phyloP scores from a whole-genome alignment of 2,113 vertebrate genomes.

The Apeltes quadracus region DNA sequence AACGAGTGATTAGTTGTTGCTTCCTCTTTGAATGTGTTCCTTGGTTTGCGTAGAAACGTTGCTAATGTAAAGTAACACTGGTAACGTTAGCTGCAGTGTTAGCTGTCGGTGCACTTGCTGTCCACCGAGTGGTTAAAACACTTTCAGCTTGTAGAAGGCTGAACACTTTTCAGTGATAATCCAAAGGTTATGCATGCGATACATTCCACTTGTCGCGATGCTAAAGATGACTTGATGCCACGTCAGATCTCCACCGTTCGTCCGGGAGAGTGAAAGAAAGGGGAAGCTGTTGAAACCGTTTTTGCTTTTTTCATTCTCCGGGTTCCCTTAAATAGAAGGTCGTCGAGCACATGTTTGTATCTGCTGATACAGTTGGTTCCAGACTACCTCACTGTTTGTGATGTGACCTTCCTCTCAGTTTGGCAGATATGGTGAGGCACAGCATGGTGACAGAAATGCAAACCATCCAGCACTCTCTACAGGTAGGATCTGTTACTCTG shows the following conservation, averaged over 20 bases:
- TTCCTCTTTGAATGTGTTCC: rapidly evolving
- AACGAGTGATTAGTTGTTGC: not conserved
- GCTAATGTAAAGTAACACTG: not conserved
- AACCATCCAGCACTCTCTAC: conserved; percentile 59
- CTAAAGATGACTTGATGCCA: not conserved
- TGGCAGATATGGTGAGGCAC: conserved; percentile 77
- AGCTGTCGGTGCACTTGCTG: not conserved
- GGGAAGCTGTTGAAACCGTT: not conserved
- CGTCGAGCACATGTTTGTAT: not conserved
- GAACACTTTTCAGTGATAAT: not conserved
- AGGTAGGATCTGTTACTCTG: conserved; percentile 65
- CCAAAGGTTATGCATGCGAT: not conserved
- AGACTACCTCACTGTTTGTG: conserved; percentile 16
- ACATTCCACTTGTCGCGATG: too few relatives aligned
- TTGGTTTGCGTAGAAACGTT: not conserved
- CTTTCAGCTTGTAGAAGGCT: not conserved
- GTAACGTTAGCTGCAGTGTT: not conserved
- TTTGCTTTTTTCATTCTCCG: not conserved
- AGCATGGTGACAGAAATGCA: conserved; percentile 68
- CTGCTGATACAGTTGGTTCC: not conserved
- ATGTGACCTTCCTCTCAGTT: conserved; percentile 40
- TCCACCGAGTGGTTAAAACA: not conserved
- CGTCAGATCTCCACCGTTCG: not conserved
- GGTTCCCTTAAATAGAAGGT: not conserved
- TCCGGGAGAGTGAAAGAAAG: not conserved